Evolutionary conservation across 2,797 vertebrate species (phyloP).

Genomic region (Antennarius maculatus): DNA sequence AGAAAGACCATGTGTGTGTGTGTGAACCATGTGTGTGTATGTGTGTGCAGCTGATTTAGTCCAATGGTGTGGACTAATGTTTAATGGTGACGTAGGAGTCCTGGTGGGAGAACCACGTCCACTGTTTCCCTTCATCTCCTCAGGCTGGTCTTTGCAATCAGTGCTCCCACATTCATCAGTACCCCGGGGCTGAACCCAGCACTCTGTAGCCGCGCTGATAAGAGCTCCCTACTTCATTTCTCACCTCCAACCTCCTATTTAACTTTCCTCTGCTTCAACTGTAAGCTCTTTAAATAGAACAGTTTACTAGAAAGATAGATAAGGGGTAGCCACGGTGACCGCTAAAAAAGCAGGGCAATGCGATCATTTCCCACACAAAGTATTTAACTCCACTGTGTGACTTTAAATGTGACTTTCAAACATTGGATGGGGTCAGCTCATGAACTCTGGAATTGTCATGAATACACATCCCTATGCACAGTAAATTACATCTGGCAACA

Average conservation of each 20-base stretch:
- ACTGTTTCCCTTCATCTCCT: slow-evolving; percentile 31
- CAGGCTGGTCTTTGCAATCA: slow-evolving; percentile 55
- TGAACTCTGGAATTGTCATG: not conserved
- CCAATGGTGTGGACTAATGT: slow-evolving; percentile 43
- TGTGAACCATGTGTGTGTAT: not conserved
- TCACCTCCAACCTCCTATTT: slow-evolving; percentile 50
- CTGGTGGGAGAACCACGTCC: slow-evolving; percentile 42
- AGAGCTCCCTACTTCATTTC: slow-evolving; percentile 49
- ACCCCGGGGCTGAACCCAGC: slow-evolving; percentile 32
- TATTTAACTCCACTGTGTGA: slow-evolving; percentile 19
- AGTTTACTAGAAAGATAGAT: slow-evolving; percentile 47
- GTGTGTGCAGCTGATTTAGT: slow-evolving; percentile 23
- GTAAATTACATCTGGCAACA: not conserved
- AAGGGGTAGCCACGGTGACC: slow-evolving; percentile 13
- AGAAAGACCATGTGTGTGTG: slow-evolving; percentile 1
- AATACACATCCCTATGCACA: not conserved
- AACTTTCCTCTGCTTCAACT: slow-evolving; percentile 41
- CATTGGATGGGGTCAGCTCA: slow-evolving; percentile 4
- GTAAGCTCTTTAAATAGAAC: slow-evolving; percentile 32
- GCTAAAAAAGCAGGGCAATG: slow-evolving; percentile 21
- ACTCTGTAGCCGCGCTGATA: slow-evolving; percentile 58
- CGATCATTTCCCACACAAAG: slow-evolving; percentile 29
- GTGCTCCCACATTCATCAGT: slow-evolving; percentile 45
- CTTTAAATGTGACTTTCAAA: slow-evolving; percentile 41
- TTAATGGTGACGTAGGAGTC: slow-evolving; percentile 38